These are phyloP conservation scores for Eupsilia transversa DNA, from an alignment of 2,888 invertebrate species.

Conservation along the genomic window DNA sequence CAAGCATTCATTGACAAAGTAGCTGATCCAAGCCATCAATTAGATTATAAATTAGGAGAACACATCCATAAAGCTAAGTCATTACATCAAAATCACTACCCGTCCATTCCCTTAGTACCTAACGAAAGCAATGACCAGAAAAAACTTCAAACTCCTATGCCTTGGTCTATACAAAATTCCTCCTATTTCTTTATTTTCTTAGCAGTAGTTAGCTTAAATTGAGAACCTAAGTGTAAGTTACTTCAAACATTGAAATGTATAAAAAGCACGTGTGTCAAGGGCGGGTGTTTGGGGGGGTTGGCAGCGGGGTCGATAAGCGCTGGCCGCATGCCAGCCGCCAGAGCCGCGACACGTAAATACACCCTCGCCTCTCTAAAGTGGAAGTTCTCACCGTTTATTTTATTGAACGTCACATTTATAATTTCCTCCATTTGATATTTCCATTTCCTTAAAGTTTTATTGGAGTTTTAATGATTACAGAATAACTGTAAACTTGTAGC, in stretches of 20 bases:
- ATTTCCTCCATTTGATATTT: conserved; percentile 47
- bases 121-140: not conserved
- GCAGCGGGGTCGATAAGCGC: conserved; percentile 86
- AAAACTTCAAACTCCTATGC: not conserved
- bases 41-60: not conserved
- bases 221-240: conserved; percentile 21
- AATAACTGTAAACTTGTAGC: conserved; percentile 10
- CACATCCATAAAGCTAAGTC: not conserved
- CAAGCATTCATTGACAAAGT: not conserved
- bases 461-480: conserved; percentile 6
- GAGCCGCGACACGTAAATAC: conserved; percentile 84
- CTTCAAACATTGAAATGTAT: conserved; percentile 51
- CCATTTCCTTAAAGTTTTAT: conserved; percentile 28
- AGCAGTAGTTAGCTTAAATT: not conserved
- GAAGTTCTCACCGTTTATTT: conserved; percentile 70
- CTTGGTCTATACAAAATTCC: not conserved
- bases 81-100: not conserved
- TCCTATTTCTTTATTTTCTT: not conserved
- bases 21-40: not conserved
- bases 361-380: conserved; percentile 80
- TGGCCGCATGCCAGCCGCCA: conserved; percentile 89
- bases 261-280: conserved; percentile 69
- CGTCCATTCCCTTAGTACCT: too few species aligned
- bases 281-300: conserved; percentile 68
- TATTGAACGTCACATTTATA: conserved; percentile 46